Evolutionary conservation across 2,113 vertebrate species (phyloP).

Genomic region (Pelvicachromis taeniatus): DNA sequence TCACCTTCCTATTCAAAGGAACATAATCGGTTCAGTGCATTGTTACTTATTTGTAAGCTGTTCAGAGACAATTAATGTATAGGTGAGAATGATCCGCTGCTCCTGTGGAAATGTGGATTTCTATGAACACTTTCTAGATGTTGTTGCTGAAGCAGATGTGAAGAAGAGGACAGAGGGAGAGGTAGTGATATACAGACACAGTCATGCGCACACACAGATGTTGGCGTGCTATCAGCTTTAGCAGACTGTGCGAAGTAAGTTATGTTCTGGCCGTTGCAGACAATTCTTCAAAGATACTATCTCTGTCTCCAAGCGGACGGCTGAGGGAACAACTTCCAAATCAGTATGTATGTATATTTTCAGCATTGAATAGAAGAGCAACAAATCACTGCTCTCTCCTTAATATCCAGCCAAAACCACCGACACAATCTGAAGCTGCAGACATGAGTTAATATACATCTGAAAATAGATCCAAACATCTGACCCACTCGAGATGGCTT

Average conservation of each 20-base stretch:
- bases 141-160: constrained; percentile 24
- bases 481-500: constrained; percentile 25
- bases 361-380: constrained; percentile 59
- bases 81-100: neutral
- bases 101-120: neutral
- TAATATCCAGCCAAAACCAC: constrained; percentile 63
- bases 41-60: neutral
- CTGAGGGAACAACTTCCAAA: constrained; percentile 48
- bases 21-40: neutral
- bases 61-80: neutral
- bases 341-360: constrained; percentile 50
- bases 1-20: neutral
- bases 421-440: constrained; percentile 33
- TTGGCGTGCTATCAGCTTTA: constrained; percentile 52
- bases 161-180: constrained; percentile 26
- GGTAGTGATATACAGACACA: constrained; percentile 8
- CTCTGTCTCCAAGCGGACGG: constrained; percentile 39
- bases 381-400: constrained; percentile 68
- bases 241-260: constrained; percentile 57
- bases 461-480: constrained; percentile 43
- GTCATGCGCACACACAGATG: constrained; percentile 41
- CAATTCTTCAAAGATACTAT: constrained; percentile 75
- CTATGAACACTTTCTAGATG: neutral
- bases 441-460: constrained; percentile 33
- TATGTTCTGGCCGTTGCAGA: constrained; percentile 61